Percentiles rank a stretch among this genome's conserved stretches.
Conservation (phyloP, 2,888 invertebrate genomes). For the Artemia sinica region DNA sequence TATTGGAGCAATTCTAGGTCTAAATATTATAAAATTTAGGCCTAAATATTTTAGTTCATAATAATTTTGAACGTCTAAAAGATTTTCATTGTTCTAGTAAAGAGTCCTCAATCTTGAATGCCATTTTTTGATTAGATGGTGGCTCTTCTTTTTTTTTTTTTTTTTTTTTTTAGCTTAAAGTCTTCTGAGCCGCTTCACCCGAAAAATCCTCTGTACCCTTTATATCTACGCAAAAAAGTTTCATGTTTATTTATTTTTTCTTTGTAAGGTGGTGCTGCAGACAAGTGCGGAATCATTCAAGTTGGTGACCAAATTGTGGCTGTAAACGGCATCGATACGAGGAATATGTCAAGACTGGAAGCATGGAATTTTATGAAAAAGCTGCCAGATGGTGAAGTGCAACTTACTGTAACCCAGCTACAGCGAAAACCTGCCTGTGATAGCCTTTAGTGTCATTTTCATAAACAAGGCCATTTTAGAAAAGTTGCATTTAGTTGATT, state of each 20-base stretch:
- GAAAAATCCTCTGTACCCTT: too few species aligned
- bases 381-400: constrained; percentile 61
- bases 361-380: constrained; percentile 86
- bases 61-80: constrained; percentile 3
- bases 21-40: not conserved
- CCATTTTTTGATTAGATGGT: too few species aligned
- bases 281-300: constrained; percentile 60
- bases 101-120: too few species aligned
- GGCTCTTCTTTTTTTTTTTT: too few species aligned
- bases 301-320: constrained; percentile 72
- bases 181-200: too few species aligned
- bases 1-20: too few species aligned
- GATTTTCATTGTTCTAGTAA: too few species aligned
- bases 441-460: too few species aligned
- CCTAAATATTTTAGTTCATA: constrained; percentile 12
- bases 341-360: constrained; percentile 72
- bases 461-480: too few species aligned
- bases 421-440: not conserved
- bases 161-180: too few species aligned
- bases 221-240: too few species aligned
- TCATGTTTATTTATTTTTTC: not conserved
- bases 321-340: constrained; percentile 62
- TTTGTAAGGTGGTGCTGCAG: constrained; percentile 63
- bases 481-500: too few species aligned
- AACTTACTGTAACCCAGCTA: not conserved